phyloP scores from a whole-genome alignment of 2,797 vertebrate genomes.

The Pseudochirops corinnae region DNA sequence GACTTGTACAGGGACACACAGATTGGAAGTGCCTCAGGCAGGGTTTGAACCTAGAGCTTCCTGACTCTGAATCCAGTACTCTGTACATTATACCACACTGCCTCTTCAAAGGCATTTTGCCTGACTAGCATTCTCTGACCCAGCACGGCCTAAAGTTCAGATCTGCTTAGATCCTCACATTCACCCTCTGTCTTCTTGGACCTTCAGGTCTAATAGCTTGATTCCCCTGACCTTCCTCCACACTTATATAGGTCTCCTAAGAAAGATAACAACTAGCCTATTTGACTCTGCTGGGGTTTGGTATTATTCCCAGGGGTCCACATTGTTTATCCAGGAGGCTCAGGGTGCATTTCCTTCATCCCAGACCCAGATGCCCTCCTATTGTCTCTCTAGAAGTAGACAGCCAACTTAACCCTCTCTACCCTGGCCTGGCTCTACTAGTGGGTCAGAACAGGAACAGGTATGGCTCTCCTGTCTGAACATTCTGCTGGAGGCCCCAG shows the following conservation, averaged over 20 bases:
- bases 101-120: not conserved
- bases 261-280: not conserved
- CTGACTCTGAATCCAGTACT: not conserved
- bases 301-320: not conserved
- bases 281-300: not conserved
- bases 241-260: not conserved
- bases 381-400: not conserved
- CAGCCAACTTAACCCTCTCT: not conserved
- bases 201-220: not conserved
- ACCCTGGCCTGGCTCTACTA: not conserved
- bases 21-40: not conserved
- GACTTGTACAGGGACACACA: not conserved
- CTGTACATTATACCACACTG: not conserved
- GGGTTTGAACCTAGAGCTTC: not conserved
- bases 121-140: not conserved
- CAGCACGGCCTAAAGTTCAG: not conserved
- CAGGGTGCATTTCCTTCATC: not conserved
- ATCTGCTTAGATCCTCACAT: not conserved
- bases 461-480: not conserved
- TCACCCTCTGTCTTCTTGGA: not conserved
- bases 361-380: not conserved
- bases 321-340: not conserved
- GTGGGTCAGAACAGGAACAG: constrained; percentile 9
- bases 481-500: not conserved
- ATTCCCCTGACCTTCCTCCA: not conserved